Conservation (phyloP, 2,113 vertebrate species). For the Ptilonorhynchus violaceus region DNA sequence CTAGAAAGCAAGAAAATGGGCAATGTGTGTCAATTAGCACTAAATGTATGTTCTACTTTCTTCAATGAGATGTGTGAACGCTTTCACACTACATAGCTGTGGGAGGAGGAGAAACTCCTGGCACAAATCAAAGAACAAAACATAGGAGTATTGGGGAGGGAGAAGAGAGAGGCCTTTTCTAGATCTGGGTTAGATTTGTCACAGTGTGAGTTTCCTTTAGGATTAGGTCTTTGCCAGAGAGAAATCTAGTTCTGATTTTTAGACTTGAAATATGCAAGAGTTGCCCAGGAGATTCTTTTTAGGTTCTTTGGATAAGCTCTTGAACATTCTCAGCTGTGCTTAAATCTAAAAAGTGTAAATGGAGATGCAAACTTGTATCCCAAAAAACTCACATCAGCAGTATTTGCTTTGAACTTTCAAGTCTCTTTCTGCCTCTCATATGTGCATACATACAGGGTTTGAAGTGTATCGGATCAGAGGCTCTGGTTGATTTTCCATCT, state of each 20-base stretch:
- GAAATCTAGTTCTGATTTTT: background rate
- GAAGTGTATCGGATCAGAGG: background rate
- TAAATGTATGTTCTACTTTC: background rate
- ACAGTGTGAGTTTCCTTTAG: background rate
- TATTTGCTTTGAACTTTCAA: background rate
- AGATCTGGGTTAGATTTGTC: background rate
- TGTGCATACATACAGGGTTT: background rate
- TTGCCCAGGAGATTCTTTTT: background rate
- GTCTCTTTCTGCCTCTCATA: background rate
- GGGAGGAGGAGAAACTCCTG: background rate
- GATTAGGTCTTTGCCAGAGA: background rate
- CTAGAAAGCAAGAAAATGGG: background rate
- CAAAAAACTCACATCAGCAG: background rate
- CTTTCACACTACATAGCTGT: background rate
- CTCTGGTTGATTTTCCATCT: background rate
- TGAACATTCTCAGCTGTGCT: background rate
- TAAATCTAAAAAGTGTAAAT: background rate
- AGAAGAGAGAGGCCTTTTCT: background rate
- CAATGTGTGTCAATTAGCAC: background rate
- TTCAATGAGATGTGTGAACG: background rate
- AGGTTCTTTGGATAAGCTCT: background rate
- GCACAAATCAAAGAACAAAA: background rate
- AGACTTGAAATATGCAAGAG: background rate
- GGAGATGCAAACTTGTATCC: background rate
- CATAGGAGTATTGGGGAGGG: background rate